Conservation (phyloP, 2,113 vertebrate genomes). For the Colaptes auratus region DNA sequence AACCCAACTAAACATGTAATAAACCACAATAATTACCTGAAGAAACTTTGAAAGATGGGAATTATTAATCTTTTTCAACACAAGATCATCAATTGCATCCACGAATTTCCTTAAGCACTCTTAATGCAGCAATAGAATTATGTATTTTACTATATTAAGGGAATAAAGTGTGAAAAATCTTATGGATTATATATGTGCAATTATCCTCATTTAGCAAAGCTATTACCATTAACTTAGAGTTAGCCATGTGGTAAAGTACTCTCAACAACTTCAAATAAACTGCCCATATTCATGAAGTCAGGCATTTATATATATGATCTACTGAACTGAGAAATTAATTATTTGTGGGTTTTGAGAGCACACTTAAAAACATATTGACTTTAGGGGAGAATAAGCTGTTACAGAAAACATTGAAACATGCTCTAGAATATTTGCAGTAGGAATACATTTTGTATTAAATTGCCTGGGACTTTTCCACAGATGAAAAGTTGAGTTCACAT, state of each 20-base stretch:
- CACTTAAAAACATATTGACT: not conserved
- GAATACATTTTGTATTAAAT: not conserved
- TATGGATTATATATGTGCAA: not conserved
- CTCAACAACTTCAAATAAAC: not conserved
- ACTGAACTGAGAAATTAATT: not conserved
- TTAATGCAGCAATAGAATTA: not conserved
- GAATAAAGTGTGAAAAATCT: not conserved
- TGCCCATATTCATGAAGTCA: not conserved
- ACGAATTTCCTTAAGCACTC: not conserved
- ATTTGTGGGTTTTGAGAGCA: not conserved
- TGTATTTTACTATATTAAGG: not conserved
- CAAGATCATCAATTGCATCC: not conserved
- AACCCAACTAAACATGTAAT: fast-evolving
- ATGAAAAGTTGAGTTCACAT: conserved; percentile 24
- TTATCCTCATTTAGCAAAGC: not conserved
- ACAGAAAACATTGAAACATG: not conserved
- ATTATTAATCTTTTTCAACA: not conserved
- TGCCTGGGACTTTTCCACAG: not conserved
- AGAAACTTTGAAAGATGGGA: not conserved
- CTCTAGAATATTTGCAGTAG: not conserved
- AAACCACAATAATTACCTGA: not conserved
- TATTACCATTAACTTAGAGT: not conserved
- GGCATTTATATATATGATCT: not conserved
- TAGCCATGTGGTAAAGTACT: not conserved
- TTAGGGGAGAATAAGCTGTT: not conserved